Evolutionary conservation across 2,888 invertebrate genomes (phyloP).

Genomic region (Flexamia atlantica): DNA sequence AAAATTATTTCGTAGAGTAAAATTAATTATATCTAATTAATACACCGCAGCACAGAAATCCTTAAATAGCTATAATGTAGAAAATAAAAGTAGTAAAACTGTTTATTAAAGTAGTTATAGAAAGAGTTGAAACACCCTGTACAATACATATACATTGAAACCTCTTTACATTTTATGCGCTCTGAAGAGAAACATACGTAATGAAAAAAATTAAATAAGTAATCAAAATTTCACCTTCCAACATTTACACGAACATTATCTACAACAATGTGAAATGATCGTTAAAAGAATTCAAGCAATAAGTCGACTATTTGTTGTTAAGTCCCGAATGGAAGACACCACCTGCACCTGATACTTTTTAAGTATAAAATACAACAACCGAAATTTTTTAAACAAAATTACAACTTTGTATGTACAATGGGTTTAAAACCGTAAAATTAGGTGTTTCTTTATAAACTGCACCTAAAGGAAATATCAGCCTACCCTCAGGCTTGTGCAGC

Average conservation of each 20-base stretch:
- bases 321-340: conserved; percentile 36
- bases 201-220: too few species aligned
- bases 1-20: too few species aligned
- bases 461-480: background rate
- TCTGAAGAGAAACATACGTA: too few species aligned
- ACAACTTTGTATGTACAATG: conserved; percentile 15
- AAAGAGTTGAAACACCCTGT: too few species aligned
- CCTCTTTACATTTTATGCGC: too few species aligned
- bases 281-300: background rate
- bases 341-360: conserved; percentile 36
- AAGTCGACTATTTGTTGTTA: conserved; percentile 35
- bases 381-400: background rate
- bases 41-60: too few species aligned
- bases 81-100: too few species aligned
- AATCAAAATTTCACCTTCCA: background rate
- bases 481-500: background rate
- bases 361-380: background rate
- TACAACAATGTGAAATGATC: background rate
- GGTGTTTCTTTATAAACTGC: background rate
- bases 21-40: too few species aligned
- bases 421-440: background rate
- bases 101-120: too few species aligned
- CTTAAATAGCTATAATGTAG: too few species aligned
- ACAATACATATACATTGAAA: too few species aligned
- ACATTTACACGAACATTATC: background rate